Evolutionary conservation across 2,888 invertebrate genomes (phyloP).

Genomic region (Thalpophila matura): DNA sequence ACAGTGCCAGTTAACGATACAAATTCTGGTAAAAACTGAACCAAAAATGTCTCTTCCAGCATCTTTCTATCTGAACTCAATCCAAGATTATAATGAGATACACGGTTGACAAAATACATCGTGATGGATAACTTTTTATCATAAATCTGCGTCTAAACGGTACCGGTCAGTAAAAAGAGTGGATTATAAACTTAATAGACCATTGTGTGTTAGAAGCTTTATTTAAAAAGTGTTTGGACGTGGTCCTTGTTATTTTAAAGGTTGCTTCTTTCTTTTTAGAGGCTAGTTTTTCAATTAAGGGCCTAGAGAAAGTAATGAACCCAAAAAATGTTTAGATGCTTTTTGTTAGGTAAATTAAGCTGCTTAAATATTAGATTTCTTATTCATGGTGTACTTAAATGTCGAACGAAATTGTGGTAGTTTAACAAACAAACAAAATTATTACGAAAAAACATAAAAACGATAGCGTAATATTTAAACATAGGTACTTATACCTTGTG

Average conservation of each 20-base stretch:
- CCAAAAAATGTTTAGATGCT: background rate
- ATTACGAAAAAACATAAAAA: no score
- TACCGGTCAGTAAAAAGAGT: slow-evolving; percentile 68
- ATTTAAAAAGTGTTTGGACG: slow-evolving; percentile 67
- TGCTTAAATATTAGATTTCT: no score
- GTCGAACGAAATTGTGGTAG: no score
- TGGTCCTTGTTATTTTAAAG: slow-evolving; percentile 69
- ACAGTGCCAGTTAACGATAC: background rate
- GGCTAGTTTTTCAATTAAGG: slow-evolving; percentile 29
- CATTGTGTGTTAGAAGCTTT: slow-evolving; percentile 63
- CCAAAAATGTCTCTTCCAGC: slow-evolving; percentile 33
- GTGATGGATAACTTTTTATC: slow-evolving; percentile 74
- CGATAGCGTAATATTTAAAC: no score
- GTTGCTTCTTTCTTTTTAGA: slow-evolving; percentile 25
- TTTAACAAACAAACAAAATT: no score
- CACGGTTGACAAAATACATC: slow-evolving; percentile 84
- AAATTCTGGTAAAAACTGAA: background rate
- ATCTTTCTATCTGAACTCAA: slow-evolving; percentile 32
- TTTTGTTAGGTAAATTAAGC: slow-evolving; percentile 16
- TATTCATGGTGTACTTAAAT: no score
- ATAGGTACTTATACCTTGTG: no score
- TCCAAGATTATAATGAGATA: slow-evolving; percentile 79
- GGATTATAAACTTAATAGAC: slow-evolving; percentile 74
- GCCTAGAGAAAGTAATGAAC: slow-evolving; percentile 15
- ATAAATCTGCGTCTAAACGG: slow-evolving; percentile 79